Evolutionary conservation across 2,113 vertebrate genomes (phyloP), one percentile per base, ranked within the genome.

Genomic region (Micronycteris hirsuta): DNA sequence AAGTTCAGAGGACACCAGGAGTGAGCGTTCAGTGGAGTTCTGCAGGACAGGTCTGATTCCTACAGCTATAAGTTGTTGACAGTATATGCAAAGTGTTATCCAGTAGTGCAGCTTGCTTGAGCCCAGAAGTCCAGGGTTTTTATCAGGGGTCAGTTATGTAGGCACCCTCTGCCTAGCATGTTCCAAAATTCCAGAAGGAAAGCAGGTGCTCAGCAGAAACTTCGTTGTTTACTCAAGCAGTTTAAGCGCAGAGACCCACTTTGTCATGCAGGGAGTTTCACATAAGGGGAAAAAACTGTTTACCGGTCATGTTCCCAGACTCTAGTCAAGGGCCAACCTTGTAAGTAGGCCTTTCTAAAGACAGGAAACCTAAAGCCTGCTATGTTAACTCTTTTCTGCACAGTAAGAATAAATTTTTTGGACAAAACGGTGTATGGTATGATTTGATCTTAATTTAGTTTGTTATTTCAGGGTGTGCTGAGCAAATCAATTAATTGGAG

Each of bases 401-500:
- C 22, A 86, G 7, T 61, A 85, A 86, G 86, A 73, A 88, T 56
- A 63, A 82, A 80, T 52, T 8, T 93, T 93, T 41, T 68, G 22
- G 10, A 26, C 5, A 93, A 71, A 54, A 52, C 90, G 41, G 17
- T 52, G 47, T 38, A 38, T 83, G 11, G 12, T 58, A 3, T 91
- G 38, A 54, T 89, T 86, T 83, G 61, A 68, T 96, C 33, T 95
- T 77, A 86, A 54, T 86, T 77, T 71, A 81, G 20, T 83, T 94
- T 93, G 41, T 98, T 76, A 87, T 95, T 97, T 83, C 85, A 99
- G 99, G 99, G 99, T 78, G 99, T 99, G 77, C 95, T 99, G 86
- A 99, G 99, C 97, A 99, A 99, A 98, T 99, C 99, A n/a, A 98
- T 99, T 93, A 99, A 99, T 97, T 99, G 99, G 99, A 98, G 98